Conservation (phyloP, 2,888 invertebrate species). For the Caenorhabditis becei region DNA sequence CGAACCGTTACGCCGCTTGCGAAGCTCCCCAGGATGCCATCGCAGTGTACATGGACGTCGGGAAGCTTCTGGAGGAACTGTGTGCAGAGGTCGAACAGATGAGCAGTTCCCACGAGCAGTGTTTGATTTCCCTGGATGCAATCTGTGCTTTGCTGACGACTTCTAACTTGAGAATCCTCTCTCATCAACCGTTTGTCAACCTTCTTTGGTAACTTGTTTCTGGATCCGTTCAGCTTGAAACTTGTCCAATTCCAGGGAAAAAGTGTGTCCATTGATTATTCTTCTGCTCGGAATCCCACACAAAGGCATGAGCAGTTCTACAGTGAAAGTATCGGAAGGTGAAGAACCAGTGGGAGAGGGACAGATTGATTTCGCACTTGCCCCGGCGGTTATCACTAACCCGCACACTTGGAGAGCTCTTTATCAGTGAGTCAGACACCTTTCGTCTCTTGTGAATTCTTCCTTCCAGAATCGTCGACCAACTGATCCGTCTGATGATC, state of each 20-base stretch:
- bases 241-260: conserved; percentile 71
- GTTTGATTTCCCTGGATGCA: conserved; percentile 69
- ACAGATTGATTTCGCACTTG: conserved; percentile 70
- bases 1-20: conserved; percentile 72
- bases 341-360: conserved; percentile 70
- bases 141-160: conserved; percentile 73
- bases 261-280: conserved; percentile 72
- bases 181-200: conserved; percentile 74
- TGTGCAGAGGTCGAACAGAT: conserved; percentile 70
- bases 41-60: conserved; percentile 78
- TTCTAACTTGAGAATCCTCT: conserved; percentile 69
- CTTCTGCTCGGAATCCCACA: conserved; percentile 71
- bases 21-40: conserved; percentile 74
- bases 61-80: conserved; percentile 73
- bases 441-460: neutral
- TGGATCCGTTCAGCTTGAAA: too few species aligned
- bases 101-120: conserved; percentile 67
- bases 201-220: conserved; percentile 74
- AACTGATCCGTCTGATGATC: conserved; percentile 75
- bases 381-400: conserved; percentile 71
- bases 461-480: conserved; percentile 74
- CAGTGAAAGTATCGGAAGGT: conserved; percentile 29
- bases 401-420: conserved; percentile 75
- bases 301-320: conserved; percentile 51
- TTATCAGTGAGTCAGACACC: conserved; percentile 71